Base-by-base conservation (phyloP, 2,797 vertebrate genomes). In the Girardinus metallicus region DNA sequence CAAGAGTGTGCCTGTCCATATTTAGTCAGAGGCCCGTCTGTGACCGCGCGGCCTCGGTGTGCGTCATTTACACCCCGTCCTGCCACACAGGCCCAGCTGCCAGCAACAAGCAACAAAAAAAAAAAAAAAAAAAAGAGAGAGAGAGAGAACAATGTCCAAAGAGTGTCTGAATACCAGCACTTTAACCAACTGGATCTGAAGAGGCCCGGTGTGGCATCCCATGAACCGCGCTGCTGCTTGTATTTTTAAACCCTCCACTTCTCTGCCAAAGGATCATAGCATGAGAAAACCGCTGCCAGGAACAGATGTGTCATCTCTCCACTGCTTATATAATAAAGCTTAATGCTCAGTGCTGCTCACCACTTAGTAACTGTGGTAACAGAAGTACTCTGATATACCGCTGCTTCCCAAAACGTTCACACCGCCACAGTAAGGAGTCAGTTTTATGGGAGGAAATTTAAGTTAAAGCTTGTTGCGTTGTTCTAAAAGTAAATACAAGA, bases 11-110 rank as follows among this genome's bases (percentile, higher is more conserved):
- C 81, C 92, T 97, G 96, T 93, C 98, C 98, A 97, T 98, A 98
- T 99, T 99, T 99, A 98, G 98, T 94, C 97, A 97, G 96, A 93
- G 94, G 92, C 95, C 95, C 11, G 94, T 95, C 96, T 95, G 96
- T 96, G 96, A 96, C 96, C 81, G 89, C 91, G 84, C 78, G 86
- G 92, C 88, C 93, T 87, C 84, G 86, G 87, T 83, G 85, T 96
- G 95, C 94, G 95, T 97, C 97, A 97, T 94, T 97, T 96, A 95
- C 97, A 96, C 96, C 95, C 92, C 72, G 89, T 88, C 87, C 85
- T 87, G 92, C 94, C 93, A 82, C 78, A 87, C 87, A 74, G 92
- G 85, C 91, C 87, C 81, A 57, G 66, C 85, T 80, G 84, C 84
- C 86, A 44, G 80, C 79, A 4, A 71, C 81, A 83, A 76, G 71